phyloP scores from a whole-genome alignment of 2,797 vertebrate species.

The Gorsachius magnificus region DNA sequence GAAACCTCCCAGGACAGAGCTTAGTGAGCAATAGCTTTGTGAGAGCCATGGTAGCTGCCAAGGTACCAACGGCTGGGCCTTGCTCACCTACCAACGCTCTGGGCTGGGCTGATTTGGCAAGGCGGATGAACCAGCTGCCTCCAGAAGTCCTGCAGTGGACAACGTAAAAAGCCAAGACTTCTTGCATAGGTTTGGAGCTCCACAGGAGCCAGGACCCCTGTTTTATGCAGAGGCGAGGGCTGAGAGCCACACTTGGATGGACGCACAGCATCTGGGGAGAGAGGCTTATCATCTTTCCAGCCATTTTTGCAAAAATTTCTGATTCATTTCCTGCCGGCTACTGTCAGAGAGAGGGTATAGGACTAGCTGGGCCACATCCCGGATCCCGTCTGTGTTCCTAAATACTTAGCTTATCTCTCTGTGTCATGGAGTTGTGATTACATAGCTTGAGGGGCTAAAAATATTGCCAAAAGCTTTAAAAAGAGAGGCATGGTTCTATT shows the following conservation, averaged over 20 bases:
- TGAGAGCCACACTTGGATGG: not conserved
- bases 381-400: not conserved
- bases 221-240: not conserved
- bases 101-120: no score
- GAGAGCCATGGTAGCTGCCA: not conserved
- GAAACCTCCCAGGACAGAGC: not conserved
- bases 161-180: not conserved
- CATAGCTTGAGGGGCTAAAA: not conserved
- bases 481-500: not conserved
- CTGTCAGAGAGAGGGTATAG: constrained; percentile 15
- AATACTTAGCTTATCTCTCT: constrained; percentile 34
- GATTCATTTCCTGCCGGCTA: constrained; percentile 24
- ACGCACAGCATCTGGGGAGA: not conserved
- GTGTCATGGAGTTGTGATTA: constrained; percentile 33
- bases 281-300: constrained; percentile 2
- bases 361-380: constrained; percentile 40
- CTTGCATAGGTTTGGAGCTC: not conserved
- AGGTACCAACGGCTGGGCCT: not conserved
- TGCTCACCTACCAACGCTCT: not conserved
- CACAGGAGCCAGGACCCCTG: accelerated
- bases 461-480: constrained; percentile 36
- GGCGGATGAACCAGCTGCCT: not conserved
- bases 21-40: not conserved
- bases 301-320: not conserved
- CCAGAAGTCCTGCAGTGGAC: not conserved